phyloP scores from a whole-genome alignment of 2,113 vertebrate species.

The Onychostruthus taczanowskii region DNA sequence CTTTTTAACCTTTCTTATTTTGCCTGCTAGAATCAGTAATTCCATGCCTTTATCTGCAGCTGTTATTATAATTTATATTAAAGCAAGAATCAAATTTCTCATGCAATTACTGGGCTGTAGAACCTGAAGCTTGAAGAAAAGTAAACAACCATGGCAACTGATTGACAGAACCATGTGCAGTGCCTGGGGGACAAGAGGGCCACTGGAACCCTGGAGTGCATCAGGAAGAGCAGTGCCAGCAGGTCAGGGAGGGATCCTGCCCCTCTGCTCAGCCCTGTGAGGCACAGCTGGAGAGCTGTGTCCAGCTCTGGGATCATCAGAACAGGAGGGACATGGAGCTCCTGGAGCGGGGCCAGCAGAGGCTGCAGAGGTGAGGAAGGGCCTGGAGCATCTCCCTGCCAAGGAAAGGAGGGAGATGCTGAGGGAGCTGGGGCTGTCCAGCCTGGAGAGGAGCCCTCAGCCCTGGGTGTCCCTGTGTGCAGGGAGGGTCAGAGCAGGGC shows the following conservation, averaged over 20 bases:
- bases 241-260: not conserved
- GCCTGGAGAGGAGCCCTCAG: not conserved
- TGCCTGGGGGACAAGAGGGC: not conserved
- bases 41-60: not conserved
- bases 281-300: not conserved
- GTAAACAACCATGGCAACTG: not conserved
- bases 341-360: accelerated
- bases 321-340: not conserved
- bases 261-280: not conserved
- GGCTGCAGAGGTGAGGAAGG: not conserved
- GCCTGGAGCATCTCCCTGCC: not conserved
- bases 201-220: not conserved
- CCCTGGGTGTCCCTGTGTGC: not conserved
- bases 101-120: not conserved
- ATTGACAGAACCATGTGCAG: not conserved
- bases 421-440: not conserved
- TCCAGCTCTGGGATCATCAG: not conserved
- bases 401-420: not conserved
- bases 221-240: not conserved
- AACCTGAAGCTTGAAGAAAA: not conserved
- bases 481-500: not conserved
- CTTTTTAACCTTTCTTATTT: not conserved
- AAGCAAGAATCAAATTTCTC: not conserved
- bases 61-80: not conserved
- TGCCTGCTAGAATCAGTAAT: not conserved